phyloP scores from a whole-genome alignment of 2,113 vertebrate species.

The Potamarius usumacintae region DNA sequence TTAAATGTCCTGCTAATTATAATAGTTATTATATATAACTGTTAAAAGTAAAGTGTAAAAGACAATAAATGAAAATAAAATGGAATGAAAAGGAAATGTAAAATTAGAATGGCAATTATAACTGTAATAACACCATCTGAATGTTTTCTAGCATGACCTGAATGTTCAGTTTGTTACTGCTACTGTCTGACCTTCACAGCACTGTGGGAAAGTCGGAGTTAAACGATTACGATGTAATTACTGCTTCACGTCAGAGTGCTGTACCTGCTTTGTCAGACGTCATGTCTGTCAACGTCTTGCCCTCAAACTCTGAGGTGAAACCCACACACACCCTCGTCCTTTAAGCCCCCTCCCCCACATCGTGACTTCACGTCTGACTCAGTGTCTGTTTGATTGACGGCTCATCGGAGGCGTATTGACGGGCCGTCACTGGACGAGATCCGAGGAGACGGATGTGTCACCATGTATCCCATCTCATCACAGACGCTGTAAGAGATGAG shows the following conservation, averaged over 20 bases:
- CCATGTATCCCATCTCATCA: conserved; percentile 33
- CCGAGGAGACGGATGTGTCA: conserved; percentile 40
- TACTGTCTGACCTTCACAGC: neutral
- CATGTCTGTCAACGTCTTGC: neutral
- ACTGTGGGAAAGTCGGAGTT: too few relatives aligned
- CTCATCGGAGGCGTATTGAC: conserved; percentile 47
- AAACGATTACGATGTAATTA: neutral
- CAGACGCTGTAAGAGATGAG: neutral
- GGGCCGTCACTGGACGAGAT: conserved; percentile 31
- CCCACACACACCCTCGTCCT: neutral
- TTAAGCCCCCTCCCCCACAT: neutral
- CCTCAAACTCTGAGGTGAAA: neutral
- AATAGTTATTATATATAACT: neutral
- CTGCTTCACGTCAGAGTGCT: neutral
- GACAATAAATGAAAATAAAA: too few relatives aligned
- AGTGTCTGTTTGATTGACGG: conserved; percentile 46
- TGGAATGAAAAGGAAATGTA: too few relatives aligned
- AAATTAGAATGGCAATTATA: too few relatives aligned
- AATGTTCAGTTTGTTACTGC: neutral
- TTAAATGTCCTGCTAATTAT: too few relatives aligned
- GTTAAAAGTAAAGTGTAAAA: too few relatives aligned
- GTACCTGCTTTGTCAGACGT: neutral
- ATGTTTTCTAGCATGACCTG: neutral
- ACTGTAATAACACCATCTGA: too few relatives aligned
- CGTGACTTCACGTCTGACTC: conserved; percentile 29